These are phyloP conservation scores for Zaprionus nigranus DNA, from an alignment of 1,140 invertebrate genomes.

Conservation along the genomic window DNA sequence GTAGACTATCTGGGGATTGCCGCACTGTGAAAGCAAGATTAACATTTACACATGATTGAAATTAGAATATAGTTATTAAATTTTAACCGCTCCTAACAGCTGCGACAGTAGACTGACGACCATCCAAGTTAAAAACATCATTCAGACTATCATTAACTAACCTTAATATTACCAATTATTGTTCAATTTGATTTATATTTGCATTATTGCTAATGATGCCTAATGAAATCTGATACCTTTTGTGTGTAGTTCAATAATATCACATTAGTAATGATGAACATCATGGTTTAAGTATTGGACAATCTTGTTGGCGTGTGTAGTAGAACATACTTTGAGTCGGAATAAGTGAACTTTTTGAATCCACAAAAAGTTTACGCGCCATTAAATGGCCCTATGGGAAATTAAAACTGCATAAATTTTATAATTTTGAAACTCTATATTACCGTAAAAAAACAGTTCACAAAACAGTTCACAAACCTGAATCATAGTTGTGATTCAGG, in stretches of 20 bases:
- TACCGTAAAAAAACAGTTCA: too few species aligned
- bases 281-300: too few species aligned
- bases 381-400: slow-evolving; percentile 31
- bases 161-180: not conserved
- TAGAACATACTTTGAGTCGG: slow-evolving; percentile 5
- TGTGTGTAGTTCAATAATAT: not conserved
- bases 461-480: too few species aligned
- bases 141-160: not conserved
- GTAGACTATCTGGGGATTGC: slow-evolving; percentile 16
- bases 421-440: too few species aligned
- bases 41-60: not conserved
- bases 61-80: not conserved
- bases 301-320: too few species aligned
- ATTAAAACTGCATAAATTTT: not conserved
- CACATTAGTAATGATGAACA: not conserved
- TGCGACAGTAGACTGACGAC: not conserved
- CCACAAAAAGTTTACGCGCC: slow-evolving; percentile 23
- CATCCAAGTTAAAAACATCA: not conserved
- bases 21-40: slow-evolving; percentile 9
- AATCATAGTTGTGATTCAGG: too few species aligned
- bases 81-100: not conserved
- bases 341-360: slow-evolving; percentile 1
- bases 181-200: not conserved
- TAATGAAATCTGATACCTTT: not conserved
- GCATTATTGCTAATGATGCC: not conserved